phyloP scores from a whole-genome alignment of 2,113 vertebrate genomes.

The Lagopus muta region DNA sequence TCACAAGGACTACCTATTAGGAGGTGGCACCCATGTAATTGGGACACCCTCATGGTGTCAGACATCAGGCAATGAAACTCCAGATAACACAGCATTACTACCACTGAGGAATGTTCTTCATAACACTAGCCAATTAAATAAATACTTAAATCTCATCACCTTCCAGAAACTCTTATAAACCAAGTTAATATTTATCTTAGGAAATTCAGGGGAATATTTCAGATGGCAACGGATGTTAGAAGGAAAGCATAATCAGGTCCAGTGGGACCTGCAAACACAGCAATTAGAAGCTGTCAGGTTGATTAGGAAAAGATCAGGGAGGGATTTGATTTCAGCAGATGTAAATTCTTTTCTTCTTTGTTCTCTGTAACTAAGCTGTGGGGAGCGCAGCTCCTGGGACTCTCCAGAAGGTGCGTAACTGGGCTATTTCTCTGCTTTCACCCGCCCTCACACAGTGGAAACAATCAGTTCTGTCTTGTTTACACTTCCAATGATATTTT shows the following conservation, averaged over 20 bases:
- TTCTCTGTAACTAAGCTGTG: background rate
- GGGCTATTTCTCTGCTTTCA: background rate
- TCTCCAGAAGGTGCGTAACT: background rate
- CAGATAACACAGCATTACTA: background rate
- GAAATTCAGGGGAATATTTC: background rate
- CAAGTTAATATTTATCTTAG: background rate
- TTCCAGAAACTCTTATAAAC: background rate
- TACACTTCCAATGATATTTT: background rate
- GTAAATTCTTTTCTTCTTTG: background rate
- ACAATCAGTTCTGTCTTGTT: background rate
- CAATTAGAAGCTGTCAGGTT: background rate
- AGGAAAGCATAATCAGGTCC: background rate
- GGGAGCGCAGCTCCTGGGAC: background rate
- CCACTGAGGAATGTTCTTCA: background rate
- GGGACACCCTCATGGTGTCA: background rate
- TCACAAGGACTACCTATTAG: background rate
- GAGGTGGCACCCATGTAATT: accelerated
- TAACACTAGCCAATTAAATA: background rate
- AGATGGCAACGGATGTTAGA: background rate
- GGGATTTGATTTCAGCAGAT: background rate
- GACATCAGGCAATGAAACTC: background rate
- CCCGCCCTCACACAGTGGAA: background rate
- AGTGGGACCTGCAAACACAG: background rate
- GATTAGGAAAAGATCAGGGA: background rate
- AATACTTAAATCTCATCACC: background rate